Percentiles rank a stretch among this genome's conserved stretches.
These are phyloP conservation scores for Dinoponera quadriceps DNA, from an alignment of 1,140 invertebrate genomes.

Conservation along the genomic window DNA sequence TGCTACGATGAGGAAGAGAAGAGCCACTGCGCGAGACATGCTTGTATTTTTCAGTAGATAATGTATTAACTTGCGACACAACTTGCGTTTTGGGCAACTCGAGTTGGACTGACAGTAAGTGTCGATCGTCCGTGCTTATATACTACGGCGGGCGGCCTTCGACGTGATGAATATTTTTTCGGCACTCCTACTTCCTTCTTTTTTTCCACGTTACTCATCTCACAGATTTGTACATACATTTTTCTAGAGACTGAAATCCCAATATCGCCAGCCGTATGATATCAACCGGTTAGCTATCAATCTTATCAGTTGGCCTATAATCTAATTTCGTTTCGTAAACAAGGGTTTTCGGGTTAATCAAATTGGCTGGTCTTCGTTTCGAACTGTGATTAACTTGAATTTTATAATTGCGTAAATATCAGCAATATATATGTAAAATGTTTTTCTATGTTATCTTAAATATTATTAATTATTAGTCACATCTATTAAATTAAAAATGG, in stretches of 20 bases:
- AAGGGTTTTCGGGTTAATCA: background rate
- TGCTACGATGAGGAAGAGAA: constrained; percentile 52
- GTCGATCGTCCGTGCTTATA: constrained; percentile 33
- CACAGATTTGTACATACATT: background rate
- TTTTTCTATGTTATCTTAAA: too few relatives aligned
- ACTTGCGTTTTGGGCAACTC: constrained; percentile 1
- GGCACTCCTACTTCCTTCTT: constrained; percentile 19
- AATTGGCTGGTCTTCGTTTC: background rate
- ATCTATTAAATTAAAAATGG: too few relatives aligned
- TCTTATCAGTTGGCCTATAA: background rate
- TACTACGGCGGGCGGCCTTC: constrained; percentile 45
- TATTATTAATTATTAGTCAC: too few relatives aligned
- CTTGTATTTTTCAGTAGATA: background rate
- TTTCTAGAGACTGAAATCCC: background rate
- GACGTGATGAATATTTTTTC: constrained; percentile 17
- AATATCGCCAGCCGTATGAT: background rate
- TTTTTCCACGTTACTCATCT: constrained; percentile 4
- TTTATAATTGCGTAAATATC: too few relatives aligned
- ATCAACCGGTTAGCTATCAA: constrained; percentile 12
- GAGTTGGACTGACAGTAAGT: constrained; percentile 6
- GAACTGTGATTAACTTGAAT: background rate
- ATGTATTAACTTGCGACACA: background rate
- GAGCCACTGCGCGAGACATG: constrained; percentile 42
- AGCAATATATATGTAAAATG: too few relatives aligned
- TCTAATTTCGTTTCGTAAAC: background rate